A percentile compares a stretch with the other conserved stretches of the same genome.
Conservation (phyloP, 2,113 vertebrate species). For the Phrynosoma platyrhinos region DNA sequence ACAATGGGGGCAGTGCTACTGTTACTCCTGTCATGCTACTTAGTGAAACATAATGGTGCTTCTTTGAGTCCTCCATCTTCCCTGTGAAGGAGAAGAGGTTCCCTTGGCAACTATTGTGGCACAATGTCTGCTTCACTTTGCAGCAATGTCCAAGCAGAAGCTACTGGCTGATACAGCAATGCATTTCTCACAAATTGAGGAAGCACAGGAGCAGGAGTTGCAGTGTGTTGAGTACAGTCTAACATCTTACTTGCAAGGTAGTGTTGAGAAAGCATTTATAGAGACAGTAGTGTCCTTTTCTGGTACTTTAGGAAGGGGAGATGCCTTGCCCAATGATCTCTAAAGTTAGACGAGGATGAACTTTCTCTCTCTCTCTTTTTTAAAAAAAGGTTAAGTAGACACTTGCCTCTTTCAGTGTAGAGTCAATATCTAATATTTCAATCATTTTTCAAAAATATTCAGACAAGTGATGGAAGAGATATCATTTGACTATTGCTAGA, state of each 20-base stretch:
- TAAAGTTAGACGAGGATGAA: slow-evolving; percentile 14
- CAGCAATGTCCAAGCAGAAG: slow-evolving; percentile 30
- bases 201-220: neutral
- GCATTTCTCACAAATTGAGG: neutral
- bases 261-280: neutral
- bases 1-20: neutral
- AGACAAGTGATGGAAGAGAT: neutral
- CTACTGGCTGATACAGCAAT: neutral
- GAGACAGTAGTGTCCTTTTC: neutral
- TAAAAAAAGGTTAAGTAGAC: neutral
- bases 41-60: slow-evolving; percentile 69
- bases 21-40: slow-evolving; percentile 30
- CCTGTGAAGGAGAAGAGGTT: neutral
- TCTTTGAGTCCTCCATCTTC: neutral
- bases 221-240: neutral
- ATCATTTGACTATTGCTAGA: neutral
- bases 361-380: neutral
- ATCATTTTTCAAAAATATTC: slow-evolving; percentile 31
- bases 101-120: neutral
- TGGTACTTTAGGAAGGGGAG: neutral
- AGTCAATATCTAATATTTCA: slow-evolving; percentile 62
- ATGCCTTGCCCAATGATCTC: neutral
- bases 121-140: fast-evolving
- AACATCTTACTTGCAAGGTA: fast-evolving
- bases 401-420: neutral